These are phyloP conservation scores for Tubulanus polymorphus DNA, from an alignment of 2,888 invertebrate genomes.

Conservation along the genomic window DNA sequence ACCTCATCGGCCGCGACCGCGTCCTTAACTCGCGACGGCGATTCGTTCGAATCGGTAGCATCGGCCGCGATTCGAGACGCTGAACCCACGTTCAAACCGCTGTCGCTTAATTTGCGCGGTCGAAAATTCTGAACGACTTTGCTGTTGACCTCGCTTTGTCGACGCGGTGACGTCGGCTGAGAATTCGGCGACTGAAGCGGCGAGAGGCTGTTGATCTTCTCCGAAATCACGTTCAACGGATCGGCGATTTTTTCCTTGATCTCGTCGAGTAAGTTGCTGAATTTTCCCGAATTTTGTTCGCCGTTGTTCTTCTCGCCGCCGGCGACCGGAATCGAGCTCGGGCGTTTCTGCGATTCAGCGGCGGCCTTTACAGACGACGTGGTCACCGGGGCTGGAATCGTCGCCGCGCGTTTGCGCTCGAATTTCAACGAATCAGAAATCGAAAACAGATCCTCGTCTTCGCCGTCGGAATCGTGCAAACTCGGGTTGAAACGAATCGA, in stretches of 20 bases:
- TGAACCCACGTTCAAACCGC: too few relatives aligned
- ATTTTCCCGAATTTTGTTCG: conserved; percentile 8
- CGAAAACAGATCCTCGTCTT: conserved; percentile 32
- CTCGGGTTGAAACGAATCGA: conserved; percentile 35
- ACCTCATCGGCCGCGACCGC: too few relatives aligned
- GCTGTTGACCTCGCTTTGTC: too few relatives aligned
- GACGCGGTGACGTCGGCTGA: too few relatives aligned
- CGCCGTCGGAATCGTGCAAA: conserved; percentile 30
- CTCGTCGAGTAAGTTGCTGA: conserved; percentile 18
- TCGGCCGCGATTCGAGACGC: too few relatives aligned
- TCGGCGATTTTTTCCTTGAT: conserved; percentile 25
- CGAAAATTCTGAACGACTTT: too few relatives aligned
- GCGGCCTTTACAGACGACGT: conserved; percentile 6
- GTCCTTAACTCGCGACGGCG: too few relatives aligned
- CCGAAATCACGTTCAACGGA: conserved; percentile 27
- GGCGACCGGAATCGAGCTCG: background rate
- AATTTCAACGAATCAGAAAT: conserved; percentile 28
- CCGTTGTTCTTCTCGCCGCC: conserved; percentile 5
- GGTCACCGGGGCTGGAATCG: conserved; percentile 9
- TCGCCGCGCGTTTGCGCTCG: background rate
- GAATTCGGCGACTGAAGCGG: too few relatives aligned
- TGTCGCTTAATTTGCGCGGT: too few relatives aligned
- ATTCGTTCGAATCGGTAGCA: too few relatives aligned
- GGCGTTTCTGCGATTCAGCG: conserved; percentile 13
- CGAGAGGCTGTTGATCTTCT: conserved; percentile 33